Evolutionary conservation across 2,797 vertebrate species (phyloP).

Genomic region (Dipus sagitta): DNA sequence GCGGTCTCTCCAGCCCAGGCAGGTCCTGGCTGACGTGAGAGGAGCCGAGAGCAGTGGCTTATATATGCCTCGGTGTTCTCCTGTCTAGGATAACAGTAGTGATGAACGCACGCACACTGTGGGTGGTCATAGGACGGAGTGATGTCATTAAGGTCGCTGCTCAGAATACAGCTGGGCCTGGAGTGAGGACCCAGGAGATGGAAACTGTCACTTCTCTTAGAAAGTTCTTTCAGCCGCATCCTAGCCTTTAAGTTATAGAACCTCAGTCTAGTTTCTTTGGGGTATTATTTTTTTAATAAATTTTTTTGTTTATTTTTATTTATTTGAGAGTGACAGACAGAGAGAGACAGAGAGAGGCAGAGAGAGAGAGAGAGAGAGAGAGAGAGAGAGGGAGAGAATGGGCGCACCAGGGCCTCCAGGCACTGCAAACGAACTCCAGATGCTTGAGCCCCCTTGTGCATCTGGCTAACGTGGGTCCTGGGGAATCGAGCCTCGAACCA

Average conservation of each 20-base stretch:
- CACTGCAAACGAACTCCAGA: too few relatives aligned
- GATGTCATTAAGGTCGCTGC: fast-evolving
- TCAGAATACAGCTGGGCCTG: not conserved
- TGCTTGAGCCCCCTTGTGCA: too few relatives aligned
- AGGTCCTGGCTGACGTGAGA: not conserved
- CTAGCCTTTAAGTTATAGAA: slow-evolving; percentile 60
- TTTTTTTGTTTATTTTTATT: too few relatives aligned
- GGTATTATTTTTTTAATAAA: not conserved
- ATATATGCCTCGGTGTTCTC: not conserved
- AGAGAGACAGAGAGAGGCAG: too few relatives aligned
- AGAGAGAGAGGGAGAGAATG: too few relatives aligned
- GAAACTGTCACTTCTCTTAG: not conserved
- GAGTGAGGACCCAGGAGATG: fast-evolving
- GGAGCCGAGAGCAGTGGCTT: not conserved
- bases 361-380: too few relatives aligned
- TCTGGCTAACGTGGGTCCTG: too few relatives aligned
- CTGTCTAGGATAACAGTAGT: not conserved
- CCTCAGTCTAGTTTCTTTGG: slow-evolving; percentile 12
- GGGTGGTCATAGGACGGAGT: not conserved
- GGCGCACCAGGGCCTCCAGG: too few relatives aligned
- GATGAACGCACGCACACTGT: not conserved
- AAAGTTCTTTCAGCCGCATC: not conserved
- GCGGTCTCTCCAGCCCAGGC: too few relatives aligned
- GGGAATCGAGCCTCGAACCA: too few relatives aligned
- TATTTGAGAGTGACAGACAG: too few relatives aligned